These are phyloP conservation scores for Hermetia illucens DNA, from an alignment of 1,140 invertebrate species.

Conservation along the genomic window DNA sequence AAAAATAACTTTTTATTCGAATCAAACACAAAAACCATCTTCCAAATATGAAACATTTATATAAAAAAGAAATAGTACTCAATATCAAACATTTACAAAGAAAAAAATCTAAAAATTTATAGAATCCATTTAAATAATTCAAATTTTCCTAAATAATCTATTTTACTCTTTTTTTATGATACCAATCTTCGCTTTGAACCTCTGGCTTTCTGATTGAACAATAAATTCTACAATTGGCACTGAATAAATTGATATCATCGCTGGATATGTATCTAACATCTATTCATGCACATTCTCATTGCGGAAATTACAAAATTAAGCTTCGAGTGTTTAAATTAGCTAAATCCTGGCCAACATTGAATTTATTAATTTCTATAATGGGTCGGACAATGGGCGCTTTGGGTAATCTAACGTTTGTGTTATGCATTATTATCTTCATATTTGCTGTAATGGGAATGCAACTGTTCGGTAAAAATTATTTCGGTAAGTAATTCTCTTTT, in stretches of 20 bases:
- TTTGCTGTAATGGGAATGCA: conserved; percentile 98
- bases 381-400: conserved; percentile 90
- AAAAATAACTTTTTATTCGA: not conserved
- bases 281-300: too few relatives aligned
- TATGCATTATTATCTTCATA: conserved; percentile 95
- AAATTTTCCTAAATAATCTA: not conserved
- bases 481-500: conserved; percentile 50
- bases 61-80: not conserved
- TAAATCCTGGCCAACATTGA: conserved; percentile 94
- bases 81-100: not conserved
- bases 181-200: conserved; percentile 1
- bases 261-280: too few relatives aligned
- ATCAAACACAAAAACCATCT: not conserved
- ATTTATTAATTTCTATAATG: conserved; percentile 94
- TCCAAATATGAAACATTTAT: not conserved
- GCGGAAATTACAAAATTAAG: conserved; percentile 38
- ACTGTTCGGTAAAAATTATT: conserved; percentile 84
- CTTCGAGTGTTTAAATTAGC: conserved; percentile 95
- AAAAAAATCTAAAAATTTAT: not conserved
- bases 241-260: too few relatives aligned
- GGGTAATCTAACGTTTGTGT: conserved; percentile 89
- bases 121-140: too few relatives aligned
- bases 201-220: conserved; percentile 2
- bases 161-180: conserved; percentile 9
- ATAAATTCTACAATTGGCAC: too few relatives aligned